Evolutionary conservation across 2,113 vertebrate species (phyloP).

Genomic region (Xiphophorus couchianus): DNA sequence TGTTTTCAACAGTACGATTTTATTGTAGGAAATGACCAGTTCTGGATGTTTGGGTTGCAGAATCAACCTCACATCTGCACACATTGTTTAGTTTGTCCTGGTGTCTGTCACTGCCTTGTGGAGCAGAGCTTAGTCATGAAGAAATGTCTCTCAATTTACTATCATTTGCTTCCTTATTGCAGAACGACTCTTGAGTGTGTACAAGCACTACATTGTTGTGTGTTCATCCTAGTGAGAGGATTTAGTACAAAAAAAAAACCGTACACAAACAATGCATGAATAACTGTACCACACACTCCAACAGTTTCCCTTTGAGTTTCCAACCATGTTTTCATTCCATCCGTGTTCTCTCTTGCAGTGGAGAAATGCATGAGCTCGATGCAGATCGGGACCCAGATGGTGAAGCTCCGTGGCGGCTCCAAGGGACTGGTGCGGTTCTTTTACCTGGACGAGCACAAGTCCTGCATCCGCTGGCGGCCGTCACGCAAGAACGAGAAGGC

Average conservation of each 20-base stretch:
- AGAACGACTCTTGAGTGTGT: not conserved
- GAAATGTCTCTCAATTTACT: slow-evolving; percentile 4
- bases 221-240: slow-evolving; percentile 13
- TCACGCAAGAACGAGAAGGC: slow-evolving; percentile 97
- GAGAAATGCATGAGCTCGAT: slow-evolving; percentile 97
- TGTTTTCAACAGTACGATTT: not conserved
- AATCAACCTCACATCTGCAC: not conserved
- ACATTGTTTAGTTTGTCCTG: not conserved
- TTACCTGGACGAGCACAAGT: slow-evolving; percentile 94
- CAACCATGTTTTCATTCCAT: not conserved
- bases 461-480: slow-evolving; percentile 95
- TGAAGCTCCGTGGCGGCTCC: slow-evolving; percentile 93
- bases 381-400: slow-evolving; percentile 96
- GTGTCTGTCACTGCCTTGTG: not conserved
- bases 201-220: slow-evolving; percentile 7
- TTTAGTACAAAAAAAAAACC: slow-evolving; percentile 8
- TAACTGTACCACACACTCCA: slow-evolving; percentile 7
- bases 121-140: slow-evolving; percentile 17
- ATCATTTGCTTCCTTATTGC: slow-evolving; percentile 9
- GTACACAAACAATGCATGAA: not conserved
- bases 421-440: slow-evolving; percentile 94
- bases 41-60: not conserved
- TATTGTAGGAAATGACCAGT: not conserved
- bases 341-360: slow-evolving; percentile 79
- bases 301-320: slow-evolving; percentile 12